These are phyloP conservation scores for Podarcis siculus DNA, from an alignment of 2,797 vertebrate genomes.

Conservation along the genomic window DNA sequence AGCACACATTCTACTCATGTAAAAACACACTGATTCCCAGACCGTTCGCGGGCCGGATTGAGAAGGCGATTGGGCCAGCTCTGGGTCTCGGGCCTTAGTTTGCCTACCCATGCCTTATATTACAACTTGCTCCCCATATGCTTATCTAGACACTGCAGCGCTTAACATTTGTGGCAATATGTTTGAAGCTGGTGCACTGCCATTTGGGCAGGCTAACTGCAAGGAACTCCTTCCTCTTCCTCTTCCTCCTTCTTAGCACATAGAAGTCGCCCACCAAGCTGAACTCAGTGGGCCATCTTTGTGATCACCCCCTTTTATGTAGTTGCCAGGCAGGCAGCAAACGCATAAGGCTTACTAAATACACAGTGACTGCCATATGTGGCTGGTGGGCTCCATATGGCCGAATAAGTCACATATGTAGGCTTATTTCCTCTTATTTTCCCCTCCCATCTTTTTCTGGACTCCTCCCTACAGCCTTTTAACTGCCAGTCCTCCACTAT, in stretches of 20 bases:
- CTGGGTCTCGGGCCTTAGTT: too few relatives aligned
- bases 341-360: not conserved
- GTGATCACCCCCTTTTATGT: not conserved
- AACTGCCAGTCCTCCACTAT: not conserved
- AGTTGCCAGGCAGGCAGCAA: not conserved
- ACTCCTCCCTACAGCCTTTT: not conserved
- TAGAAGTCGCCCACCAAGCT: not conserved
- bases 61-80: too few relatives aligned
- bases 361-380: too few relatives aligned
- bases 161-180: not conserved
- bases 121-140: not conserved
- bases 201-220: not conserved
- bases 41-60: too few relatives aligned
- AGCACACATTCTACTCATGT: too few relatives aligned
- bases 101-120: too few relatives aligned
- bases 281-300: not conserved
- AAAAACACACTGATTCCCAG: too few relatives aligned
- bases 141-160: not conserved
- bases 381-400: not conserved
- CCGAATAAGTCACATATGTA: too few relatives aligned
- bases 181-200: not conserved
- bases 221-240: not conserved
- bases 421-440: too few relatives aligned
- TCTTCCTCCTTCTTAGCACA: too few relatives aligned
- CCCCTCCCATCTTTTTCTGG: not conserved